phyloP scores from a whole-genome alignment of 2,888 invertebrate genomes.

The Drepana falcataria region DNA sequence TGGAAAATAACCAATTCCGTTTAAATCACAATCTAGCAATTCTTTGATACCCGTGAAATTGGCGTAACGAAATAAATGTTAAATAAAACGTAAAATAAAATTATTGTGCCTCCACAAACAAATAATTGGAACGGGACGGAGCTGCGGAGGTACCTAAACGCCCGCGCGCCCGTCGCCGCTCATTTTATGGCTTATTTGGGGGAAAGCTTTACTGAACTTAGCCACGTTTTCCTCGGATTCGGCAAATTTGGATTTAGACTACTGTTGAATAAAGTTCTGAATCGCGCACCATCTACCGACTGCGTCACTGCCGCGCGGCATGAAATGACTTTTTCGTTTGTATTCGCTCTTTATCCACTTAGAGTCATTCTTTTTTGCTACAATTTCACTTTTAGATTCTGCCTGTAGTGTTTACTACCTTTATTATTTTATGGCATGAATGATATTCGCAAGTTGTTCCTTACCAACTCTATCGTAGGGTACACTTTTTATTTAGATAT shows the following conservation, averaged over 20 bases:
- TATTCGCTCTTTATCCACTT: conserved; percentile 78
- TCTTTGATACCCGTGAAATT: conserved; percentile 78
- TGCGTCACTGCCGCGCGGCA: conserved; percentile 68
- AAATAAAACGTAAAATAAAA: conserved; percentile 79
- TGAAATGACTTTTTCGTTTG: conserved; percentile 78
- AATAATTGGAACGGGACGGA: conserved; percentile 71
- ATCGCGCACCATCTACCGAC: conserved; percentile 29
- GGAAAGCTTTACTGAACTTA: conserved; percentile 77
- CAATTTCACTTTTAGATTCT: conserved; percentile 75
- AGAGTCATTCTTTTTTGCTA: conserved; percentile 74
- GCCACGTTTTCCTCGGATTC: conserved; percentile 56
- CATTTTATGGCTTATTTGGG: conserved; percentile 78
- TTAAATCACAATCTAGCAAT: conserved; percentile 77
- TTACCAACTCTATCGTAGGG: too few species aligned
- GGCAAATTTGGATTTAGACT: conserved; percentile 51
- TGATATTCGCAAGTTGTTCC: conserved; percentile 11
- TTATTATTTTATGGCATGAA: conserved; percentile 61
- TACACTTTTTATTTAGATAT: too few species aligned
- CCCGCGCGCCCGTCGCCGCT: conserved; percentile 70
- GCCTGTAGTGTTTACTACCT: conserved; percentile 50
- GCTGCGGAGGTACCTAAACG: conserved; percentile 46
- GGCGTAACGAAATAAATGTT: conserved; percentile 79
- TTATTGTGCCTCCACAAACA: conserved; percentile 78
- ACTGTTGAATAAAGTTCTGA: conserved; percentile 34
- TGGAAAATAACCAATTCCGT: conserved; percentile 77